These are phyloP conservation scores for Monodelphis domestica DNA, from an alignment of 2,797 vertebrate species.

Conservation along the genomic window DNA sequence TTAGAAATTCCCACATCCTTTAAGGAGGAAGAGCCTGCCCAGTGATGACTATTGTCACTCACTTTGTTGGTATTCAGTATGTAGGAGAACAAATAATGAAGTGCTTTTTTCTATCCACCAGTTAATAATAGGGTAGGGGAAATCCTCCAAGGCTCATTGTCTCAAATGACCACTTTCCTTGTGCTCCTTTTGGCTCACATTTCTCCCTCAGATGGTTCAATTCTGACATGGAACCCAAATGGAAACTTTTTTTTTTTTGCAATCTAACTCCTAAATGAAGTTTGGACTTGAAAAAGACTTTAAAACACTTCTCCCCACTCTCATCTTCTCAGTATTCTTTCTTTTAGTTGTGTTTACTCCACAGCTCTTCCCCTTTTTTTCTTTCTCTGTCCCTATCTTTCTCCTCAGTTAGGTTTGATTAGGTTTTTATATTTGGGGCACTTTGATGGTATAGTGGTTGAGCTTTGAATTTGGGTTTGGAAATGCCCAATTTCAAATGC, in stretches of 20 bases:
- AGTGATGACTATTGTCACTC: not conserved
- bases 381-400: not conserved
- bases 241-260: conserved; percentile 7
- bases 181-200: not conserved
- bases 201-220: not conserved
- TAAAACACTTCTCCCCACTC: not conserved
- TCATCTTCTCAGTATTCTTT: not conserved
- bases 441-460: not conserved
- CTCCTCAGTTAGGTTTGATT: not conserved
- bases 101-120: not conserved
- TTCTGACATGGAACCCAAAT: not conserved
- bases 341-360: not conserved
- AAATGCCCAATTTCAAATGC: not conserved
- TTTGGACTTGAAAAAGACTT: not conserved
- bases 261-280: not conserved
- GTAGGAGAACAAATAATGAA: not conserved
- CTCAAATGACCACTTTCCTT: not conserved
- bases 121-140: not conserved
- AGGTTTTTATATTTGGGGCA: not conserved
- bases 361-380: not conserved
- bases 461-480: not conserved
- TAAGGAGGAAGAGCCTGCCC: not conserved
- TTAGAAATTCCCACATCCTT: not conserved
- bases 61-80: not conserved
- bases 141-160: not conserved